Base-by-base conservation (phyloP, 2,888 invertebrate genomes). In the Loripinus fragilis region DNA sequence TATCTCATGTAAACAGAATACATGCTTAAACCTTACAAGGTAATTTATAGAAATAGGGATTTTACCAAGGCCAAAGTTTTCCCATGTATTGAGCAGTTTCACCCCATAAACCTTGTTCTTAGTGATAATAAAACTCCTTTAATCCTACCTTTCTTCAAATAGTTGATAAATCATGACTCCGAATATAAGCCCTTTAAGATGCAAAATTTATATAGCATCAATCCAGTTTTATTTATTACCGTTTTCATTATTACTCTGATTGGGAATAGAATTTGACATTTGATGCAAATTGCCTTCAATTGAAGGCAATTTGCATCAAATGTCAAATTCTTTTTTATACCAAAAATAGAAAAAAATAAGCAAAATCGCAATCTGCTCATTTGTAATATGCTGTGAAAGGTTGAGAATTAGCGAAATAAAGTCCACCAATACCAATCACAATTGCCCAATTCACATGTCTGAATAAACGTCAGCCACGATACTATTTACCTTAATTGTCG, bases 111-210 rank as follows among this genome's bases (percentile, higher is more conserved):
- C 25, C 25, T 33, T 33, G 28, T 60, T 60, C 60, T 17, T n/a
- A 20, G 60, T 60, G 60, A 60, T 33, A 60, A 28, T 60, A 60
- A 60, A 60, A 60, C 30, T 33, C 33, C 60, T 60, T 60, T 12
- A 60, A 60, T n/a, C 23, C 60, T 1, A 10, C 17, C 60, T 17
- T 33, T 60, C 55, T 55, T 33, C 33, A 60, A 60, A 60, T 33
- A 60, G 25, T 60, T 33, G 60, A 60, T 60, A 60, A 60, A 60
- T 60, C 60, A 60, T 60, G 60, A 60, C 60, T 60, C 60, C 33
- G 60, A 60, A 60, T 60, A 20, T 45, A 45, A 12, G n/a, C n/a
- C n/a, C n/a, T n/a, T n/a, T n/a, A n/a, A n/a, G n/a, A n/a, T n/a
- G n/a, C n/a, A n/a, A n/a, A n/a, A n/a, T n/a, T n/a, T n/a, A n/a